A percentile compares a stretch with the other conserved stretches of the same genome.
Evolutionary conservation across 2,113 vertebrate genomes (phyloP).

Genomic region (Tringa solitaria): DNA sequence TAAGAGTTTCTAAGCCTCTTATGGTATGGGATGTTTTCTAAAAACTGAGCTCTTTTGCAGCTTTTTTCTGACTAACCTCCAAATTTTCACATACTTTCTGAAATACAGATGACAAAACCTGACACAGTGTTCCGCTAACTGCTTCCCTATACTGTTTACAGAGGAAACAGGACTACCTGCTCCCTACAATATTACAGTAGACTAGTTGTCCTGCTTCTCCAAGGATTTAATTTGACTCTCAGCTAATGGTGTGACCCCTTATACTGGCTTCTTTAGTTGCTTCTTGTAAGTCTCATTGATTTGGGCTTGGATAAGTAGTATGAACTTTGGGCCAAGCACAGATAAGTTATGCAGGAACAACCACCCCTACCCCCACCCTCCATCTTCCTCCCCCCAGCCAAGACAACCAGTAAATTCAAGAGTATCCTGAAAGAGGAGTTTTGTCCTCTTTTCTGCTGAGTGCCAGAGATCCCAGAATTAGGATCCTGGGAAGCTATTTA

Average conservation of each 20-base stretch:
- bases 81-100: not conserved
- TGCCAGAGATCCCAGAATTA: not conserved
- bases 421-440: not conserved
- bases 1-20: constrained; percentile 47
- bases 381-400: not conserved
- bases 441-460: not conserved
- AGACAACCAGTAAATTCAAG: not conserved
- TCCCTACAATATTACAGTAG: not conserved
- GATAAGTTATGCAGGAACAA: not conserved
- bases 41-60: not conserved
- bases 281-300: not conserved
- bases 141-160: not conserved
- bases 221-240: not conserved
- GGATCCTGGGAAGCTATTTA: not conserved
- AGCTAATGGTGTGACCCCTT: not conserved
- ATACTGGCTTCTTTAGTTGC: not conserved
- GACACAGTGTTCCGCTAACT: not conserved
- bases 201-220: not conserved
- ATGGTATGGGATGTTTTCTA: not conserved
- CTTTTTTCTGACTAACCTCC: not conserved
- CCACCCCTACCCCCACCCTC: fast-evolving
- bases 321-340: not conserved
- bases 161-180: not conserved
- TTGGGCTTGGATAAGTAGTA: not conserved
- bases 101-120: not conserved